Evolutionary conservation across 2,888 invertebrate genomes (phyloP), one percentile per base, ranked within the genome.

Genomic region (Phyto melanocephala): DNA sequence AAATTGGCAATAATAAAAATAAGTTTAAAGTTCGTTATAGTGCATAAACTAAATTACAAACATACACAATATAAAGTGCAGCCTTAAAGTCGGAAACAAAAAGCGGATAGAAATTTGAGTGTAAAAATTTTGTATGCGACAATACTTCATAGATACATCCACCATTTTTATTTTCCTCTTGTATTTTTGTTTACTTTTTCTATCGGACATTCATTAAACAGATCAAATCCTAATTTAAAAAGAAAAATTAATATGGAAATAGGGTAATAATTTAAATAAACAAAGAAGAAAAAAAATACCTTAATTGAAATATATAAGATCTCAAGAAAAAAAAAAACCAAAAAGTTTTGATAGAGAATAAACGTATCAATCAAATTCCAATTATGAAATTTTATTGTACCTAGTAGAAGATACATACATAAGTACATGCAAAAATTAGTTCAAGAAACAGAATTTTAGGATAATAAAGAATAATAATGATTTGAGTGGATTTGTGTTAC

Each of bases 131-230:
- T 78, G 7, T 71, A 40, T 65, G 58, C 50, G 28, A 28, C 28
- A 40, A 56, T 70, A 58, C 42, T 63, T 63, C 72, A 78, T 78
- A 81, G 77, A 78, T 81, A 81, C 81, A 84, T 82, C 89, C 88
- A 87, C 88, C 88, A 88, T 88, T 88, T 79, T 88, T 88, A 88
- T 87, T 86, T 77, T 89, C 88, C 56, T 47, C 60, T 54, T 52
- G 28, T 28, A 60, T 87, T 87, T 86, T 87, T 88, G 89, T 88
- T 88, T 88, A 88, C 87, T 87, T 88, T 77, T 72, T 88, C 86
- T 88, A 88, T 86, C 88, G 84, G 87, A 86, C 86, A 87, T 88
- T 88, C 88, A 87, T 85, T 74, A 85, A 42, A 60, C 22, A 42
- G 40, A 62, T 63, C 42, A 50, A 28, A n/a, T n/a, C n/a, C n/a